Evolutionary conservation across 2,797 vertebrate genomes (phyloP), one percentile per base, ranked within the genome.

Genomic region (Clamator glandarius): DNA sequence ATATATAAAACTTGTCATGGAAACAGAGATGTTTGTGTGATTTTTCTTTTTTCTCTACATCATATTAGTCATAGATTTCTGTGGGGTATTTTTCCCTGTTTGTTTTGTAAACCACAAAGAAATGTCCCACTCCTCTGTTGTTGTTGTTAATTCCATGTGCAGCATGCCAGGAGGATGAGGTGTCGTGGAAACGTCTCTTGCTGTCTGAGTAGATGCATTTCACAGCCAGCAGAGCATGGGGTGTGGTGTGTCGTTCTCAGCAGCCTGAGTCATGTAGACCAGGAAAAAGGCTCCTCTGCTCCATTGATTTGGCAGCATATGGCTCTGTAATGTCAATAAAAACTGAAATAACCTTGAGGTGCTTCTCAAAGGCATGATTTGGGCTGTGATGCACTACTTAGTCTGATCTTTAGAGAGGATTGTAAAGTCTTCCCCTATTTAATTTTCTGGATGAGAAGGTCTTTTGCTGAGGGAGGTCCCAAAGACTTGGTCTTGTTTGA

Each of bases 101-200:
- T 89, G 70, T 89, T 91, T 87, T 89, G 61, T 67, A 89, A 92
- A 91, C 68, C 68, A 84, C 75, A 83, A 58, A 84, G 74, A 62
- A 89, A 67, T n/a, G 8, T 42, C 64, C 79, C 57, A 29, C 78
- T 93, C 52, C 55, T 84, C 57, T 74, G 28, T 63, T 86, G 58
- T 54, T 74, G 84, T 72, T 95, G 74, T 63, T 79, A 58, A 67
- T 79, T 84, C 59, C 59, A 50, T 62, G 50, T 87, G 61, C 68
- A 91, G 57, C 4, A 1, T 87, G 78, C 91, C 89, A 91, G 52
- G 66, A 87, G 64, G 68, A 70, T 83, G 93, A 92, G 84, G 75
- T 87, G 75, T 91, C 9, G 1, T 16, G 74, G 59, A 79, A 90
- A 61, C 50, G 48, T 68, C 70, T 79, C 84, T 82, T 90, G 39